Base-by-base conservation (phyloP, 1,140 invertebrate genomes). In the Heliothis virescens region DNA sequence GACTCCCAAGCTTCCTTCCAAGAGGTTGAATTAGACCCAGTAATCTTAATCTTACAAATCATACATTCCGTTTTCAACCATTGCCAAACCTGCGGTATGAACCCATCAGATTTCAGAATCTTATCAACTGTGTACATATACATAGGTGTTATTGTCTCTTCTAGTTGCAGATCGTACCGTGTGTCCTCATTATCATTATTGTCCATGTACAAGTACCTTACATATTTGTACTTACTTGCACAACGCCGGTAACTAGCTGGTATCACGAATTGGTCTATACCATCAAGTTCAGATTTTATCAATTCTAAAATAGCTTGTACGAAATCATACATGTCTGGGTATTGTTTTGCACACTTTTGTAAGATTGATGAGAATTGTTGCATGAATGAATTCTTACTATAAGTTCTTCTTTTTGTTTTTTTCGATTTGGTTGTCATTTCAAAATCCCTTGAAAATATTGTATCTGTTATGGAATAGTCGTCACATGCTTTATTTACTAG, bases 161-260 rank as follows among this genome's bases (percentile, higher is more conserved):
- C 76, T 2, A 94, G 34, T 47, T 90, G 88, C 16, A 94, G 75
- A 79, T 94, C 89, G 71, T 89, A 91, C 11, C 63, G 84, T 2
- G 75, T 34, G 21, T 15, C 18, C 3, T 72, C 16, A 26, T 60
- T 47, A 2, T 67, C 26, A 4, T 84, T 69, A 0, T 83, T 63
- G 3, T 90, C 82, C 1, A 80, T 59, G 63, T 79, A 89, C n/a
- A 92, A 79, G 75, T 91, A 86, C 76, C 91, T 85, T 0, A 90
- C 82, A 65, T 91, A 94, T 0, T 85, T 78, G 82, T 88, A 88
- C 53, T 86, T 83, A 53, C 75, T 90, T 29, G 85, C 67, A 18
- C 87, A 82, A 2, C 80, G 62, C 53, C 85, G 85, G 12, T 87
- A 92, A 0, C 15, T 59, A 0, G 75, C 62, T 0, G 83, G 77